Percentiles rank a stretch among this genome's conserved stretches.
Conservation (phyloP, 1,140 invertebrate genomes). For the Oreohelix idahoensis region DNA sequence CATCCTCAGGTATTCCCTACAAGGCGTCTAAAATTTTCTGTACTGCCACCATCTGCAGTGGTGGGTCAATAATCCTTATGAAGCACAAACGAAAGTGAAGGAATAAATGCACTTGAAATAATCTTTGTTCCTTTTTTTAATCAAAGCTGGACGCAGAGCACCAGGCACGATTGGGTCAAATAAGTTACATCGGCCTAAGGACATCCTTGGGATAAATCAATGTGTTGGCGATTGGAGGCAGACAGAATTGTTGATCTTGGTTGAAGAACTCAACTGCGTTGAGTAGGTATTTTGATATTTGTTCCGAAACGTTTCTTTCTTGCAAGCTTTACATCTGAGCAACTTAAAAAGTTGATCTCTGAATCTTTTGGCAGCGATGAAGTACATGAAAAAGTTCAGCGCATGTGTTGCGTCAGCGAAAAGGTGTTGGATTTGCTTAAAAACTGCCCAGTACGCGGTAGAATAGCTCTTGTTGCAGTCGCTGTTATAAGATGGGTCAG, state of each 20-base stretch:
- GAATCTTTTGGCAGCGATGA: constrained; percentile 56
- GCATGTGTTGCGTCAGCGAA: constrained; percentile 58
- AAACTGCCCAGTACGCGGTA: neutral
- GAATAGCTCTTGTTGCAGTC: neutral
- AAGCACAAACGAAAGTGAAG: too few species aligned
- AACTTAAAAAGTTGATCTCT: constrained; percentile 45
- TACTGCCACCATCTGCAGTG: too few species aligned
- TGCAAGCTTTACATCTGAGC: constrained; percentile 31
- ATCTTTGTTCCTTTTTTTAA: too few species aligned
- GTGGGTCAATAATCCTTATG: too few species aligned
- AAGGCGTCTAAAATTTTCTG: too few species aligned
- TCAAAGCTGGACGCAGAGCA: too few species aligned
- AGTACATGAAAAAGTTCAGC: constrained; percentile 63
- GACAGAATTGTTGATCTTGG: neutral
- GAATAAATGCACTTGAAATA: too few species aligned
- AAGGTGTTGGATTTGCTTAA: constrained; percentile 51
- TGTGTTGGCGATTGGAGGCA: neutral
- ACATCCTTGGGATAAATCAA: too few species aligned
- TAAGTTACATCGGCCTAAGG: too few species aligned
- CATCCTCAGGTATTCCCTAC: too few species aligned
- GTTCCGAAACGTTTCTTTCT: neutral
- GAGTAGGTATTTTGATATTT: neutral
- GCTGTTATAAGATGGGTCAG: neutral
- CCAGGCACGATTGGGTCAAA: too few species aligned
- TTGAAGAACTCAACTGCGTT: neutral